Evolutionary conservation across 2,888 invertebrate genomes (phyloP), one percentile per base, ranked within the genome.

Genomic region (Epsilonema sp.): DNA sequence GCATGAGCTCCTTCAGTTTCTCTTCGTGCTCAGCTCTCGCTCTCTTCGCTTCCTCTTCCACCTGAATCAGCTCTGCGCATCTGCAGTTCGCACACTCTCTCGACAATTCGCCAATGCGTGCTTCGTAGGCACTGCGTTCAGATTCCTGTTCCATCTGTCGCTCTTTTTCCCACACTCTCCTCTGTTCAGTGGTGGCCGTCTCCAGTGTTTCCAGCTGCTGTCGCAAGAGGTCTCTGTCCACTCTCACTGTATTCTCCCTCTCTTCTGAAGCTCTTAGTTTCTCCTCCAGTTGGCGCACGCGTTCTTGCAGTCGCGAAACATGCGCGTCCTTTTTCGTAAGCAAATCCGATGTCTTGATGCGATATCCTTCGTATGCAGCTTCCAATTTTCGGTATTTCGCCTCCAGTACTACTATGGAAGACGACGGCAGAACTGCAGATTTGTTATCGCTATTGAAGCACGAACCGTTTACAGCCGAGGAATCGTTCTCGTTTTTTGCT

Each of bases 301-400:
- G 46, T 4, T 49, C 46, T 36, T 49, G 49, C n/a, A 49, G 26
- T 19, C 49, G 45, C 13, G 41, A 11, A 25, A 49, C 39, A 26
- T 49, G 49, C n/a, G 42, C 22, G 25, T 47, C 49, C 20, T 49
- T 49, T 26, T 49, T 49, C 13, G 46, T 5, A 11, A 49, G 22
- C 37, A 49, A 36, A 22, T 41, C 49, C 3, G 19, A 5, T 3
- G 46, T 47, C 46, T 49, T 49, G 21, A 3, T 25, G 2, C 49
- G 26, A 25, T 49, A 41, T 3, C 20, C 40, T 21, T 49, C 49
- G 26, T 49, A 49, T 11, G 42, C 49, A 3, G 22, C 23, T 19
- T 45, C 38, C 38, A 45, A 22, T 3, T n/a, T n/a, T n/a, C n/a
- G n/a, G n/a, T n/a, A n/a, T n/a, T n/a, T n/a, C n/a, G n/a, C n/a